Percentiles rank a stretch among this genome's conserved stretches.
Conservation (phyloP, 2,797 vertebrate genomes). For the Coregonus suidteri region DNA sequence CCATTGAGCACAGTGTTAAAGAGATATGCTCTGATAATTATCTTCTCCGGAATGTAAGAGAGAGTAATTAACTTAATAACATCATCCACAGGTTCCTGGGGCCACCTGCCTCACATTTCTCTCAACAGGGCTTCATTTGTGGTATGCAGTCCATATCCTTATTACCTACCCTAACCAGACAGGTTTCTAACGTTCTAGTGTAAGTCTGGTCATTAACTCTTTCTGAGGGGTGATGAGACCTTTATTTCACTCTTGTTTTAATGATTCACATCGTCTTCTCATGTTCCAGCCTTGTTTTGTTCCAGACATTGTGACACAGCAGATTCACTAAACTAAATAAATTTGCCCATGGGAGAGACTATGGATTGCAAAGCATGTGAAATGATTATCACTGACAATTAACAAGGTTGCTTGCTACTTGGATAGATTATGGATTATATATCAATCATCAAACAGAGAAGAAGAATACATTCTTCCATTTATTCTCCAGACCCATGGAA, state of each 20-base stretch:
- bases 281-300: not conserved
- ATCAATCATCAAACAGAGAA: not conserved
- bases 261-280: not conserved
- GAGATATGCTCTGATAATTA: not conserved
- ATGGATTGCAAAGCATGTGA: not conserved
- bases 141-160: not conserved
- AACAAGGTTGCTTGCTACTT: not conserved
- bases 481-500: not conserved
- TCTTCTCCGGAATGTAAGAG: not conserved
- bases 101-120: not conserved
- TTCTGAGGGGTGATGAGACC: not conserved
- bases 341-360: not conserved
- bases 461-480: not conserved
- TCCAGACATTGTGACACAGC: not conserved
- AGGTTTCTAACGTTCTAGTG: not conserved
- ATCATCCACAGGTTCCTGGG: not conserved
- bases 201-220: not conserved
- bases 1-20: not conserved
- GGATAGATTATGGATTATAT: not conserved
- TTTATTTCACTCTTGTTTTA: not conserved
- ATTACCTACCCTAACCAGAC: not conserved
- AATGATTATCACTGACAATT: not conserved
- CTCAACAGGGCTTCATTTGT: not conserved
- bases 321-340: not conserved
- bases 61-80: no score